Evolutionary conservation across 2,888 invertebrate genomes (phyloP).

Genomic region (Helobdella robusta): DNA sequence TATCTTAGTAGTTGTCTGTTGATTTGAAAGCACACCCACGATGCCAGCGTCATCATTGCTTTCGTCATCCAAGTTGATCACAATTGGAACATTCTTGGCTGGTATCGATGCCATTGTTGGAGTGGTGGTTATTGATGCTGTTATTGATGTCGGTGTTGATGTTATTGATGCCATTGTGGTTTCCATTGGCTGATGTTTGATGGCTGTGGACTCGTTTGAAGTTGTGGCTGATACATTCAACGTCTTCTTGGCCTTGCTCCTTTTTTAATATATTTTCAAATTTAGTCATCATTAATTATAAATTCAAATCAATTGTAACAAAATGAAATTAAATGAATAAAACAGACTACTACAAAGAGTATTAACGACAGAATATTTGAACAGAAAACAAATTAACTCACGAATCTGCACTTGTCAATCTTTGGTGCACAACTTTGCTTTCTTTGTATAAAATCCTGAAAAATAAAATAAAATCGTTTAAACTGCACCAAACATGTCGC

Average conservation of each 20-base stretch:
- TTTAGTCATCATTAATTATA: not conserved
- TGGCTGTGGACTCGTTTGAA: not conserved
- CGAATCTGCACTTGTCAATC: slow-evolving; percentile 30
- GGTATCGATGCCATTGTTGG: no score
- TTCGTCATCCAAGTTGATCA: no score
- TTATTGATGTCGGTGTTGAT: not conserved
- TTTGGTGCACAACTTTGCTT: slow-evolving; percentile 28
- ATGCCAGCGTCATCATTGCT: no score
- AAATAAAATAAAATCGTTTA: not conserved
- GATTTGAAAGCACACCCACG: no score
- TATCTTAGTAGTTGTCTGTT: no score
- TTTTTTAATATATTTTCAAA: not conserved
- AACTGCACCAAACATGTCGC: not conserved
- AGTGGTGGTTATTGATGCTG: no score
- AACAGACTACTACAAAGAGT: not conserved
- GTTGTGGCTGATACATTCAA: not conserved
- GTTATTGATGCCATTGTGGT: not conserved
- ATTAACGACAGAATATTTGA: not conserved
- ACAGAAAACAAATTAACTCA: slow-evolving; percentile 19
- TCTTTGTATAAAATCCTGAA: slow-evolving; percentile 35
- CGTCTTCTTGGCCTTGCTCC: not conserved
- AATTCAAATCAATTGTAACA: not conserved
- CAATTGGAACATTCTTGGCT: no score
- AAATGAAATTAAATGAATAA: not conserved
- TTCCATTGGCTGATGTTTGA: not conserved